Percentiles rank a stretch among this genome's conserved stretches.
phyloP scores from a whole-genome alignment of 2,113 vertebrate genomes.

The Menidia beryllina region DNA sequence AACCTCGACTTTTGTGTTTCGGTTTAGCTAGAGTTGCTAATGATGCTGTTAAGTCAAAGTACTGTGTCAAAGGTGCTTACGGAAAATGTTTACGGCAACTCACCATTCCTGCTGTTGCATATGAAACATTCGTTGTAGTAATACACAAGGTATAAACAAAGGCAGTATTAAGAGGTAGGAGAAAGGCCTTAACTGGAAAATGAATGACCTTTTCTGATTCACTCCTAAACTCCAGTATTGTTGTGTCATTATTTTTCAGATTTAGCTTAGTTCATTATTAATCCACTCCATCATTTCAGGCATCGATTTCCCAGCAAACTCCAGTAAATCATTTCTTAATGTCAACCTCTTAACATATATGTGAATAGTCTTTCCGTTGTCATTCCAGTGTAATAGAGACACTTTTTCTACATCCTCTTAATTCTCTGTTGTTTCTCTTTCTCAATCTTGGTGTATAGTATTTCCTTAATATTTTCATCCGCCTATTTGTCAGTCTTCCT shows the following conservation, averaged over 20 bases:
- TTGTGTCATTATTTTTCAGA: not conserved
- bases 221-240: not conserved
- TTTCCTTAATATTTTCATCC: constrained; percentile 24
- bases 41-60: not conserved
- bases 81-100: not conserved
- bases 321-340: not conserved
- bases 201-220: not conserved
- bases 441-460: constrained; percentile 11
- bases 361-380: constrained; percentile 1
- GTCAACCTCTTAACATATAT: not conserved
- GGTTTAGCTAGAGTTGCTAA: not conserved
- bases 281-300: not conserved
- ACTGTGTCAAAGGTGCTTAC: not conserved
- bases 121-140: not conserved
- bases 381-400: not conserved
- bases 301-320: not conserved
- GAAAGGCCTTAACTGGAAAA: not conserved
- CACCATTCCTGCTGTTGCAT: constrained; percentile 8
- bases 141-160: not conserved
- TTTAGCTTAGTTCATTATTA: not conserved
- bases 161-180: not conserved
- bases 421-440: constrained; percentile 22
- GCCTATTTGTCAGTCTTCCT: not conserved
- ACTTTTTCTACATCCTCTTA: not conserved
- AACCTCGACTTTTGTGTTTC: not conserved